These are phyloP conservation scores for Dioctria rufipes DNA, from an alignment of 2,888 invertebrate species.

Conservation along the genomic window DNA sequence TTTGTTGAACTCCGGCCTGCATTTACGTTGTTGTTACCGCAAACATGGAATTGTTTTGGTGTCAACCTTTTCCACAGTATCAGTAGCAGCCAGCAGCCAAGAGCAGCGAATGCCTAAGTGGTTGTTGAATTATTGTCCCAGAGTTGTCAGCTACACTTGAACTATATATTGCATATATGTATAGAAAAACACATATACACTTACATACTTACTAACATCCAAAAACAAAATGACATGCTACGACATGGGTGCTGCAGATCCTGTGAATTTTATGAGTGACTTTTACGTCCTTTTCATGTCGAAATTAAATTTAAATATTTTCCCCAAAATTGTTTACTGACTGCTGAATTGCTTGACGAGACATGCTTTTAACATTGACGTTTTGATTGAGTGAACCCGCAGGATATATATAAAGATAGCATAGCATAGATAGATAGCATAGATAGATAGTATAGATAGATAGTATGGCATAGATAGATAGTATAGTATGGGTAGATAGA, in stretches of 20 bases:
- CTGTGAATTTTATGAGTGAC: neutral
- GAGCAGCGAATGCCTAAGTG: slow-evolving; percentile 26
- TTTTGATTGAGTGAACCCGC: slow-evolving; percentile 15
- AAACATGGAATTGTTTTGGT: slow-evolving; percentile 36
- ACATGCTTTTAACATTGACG: slow-evolving; percentile 5
- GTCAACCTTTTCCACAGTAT: neutral
- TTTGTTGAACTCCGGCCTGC: slow-evolving; percentile 32
- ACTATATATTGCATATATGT: neutral
- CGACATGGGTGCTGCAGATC: neutral
- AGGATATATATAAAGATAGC: neutral
- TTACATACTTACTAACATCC: neutral
- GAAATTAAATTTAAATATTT: slow-evolving; percentile 43
- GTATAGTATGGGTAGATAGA: no score
- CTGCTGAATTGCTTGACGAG: slow-evolving; percentile 24
- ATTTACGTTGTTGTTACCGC: slow-evolving; percentile 10
- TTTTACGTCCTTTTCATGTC: slow-evolving; percentile 38
- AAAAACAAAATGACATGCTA: neutral
- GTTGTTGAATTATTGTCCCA: slow-evolving; percentile 45
- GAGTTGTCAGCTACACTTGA: slow-evolving; percentile 21
- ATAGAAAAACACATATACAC: no score
- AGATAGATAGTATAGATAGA: no score
- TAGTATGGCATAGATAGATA: neutral
- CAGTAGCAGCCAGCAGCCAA: neutral
- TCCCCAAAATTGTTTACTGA: slow-evolving; percentile 26
- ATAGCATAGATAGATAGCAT: neutral